phyloP scores from a whole-genome alignment of 2,797 vertebrate species.

The Eulemur albifrons region DNA sequence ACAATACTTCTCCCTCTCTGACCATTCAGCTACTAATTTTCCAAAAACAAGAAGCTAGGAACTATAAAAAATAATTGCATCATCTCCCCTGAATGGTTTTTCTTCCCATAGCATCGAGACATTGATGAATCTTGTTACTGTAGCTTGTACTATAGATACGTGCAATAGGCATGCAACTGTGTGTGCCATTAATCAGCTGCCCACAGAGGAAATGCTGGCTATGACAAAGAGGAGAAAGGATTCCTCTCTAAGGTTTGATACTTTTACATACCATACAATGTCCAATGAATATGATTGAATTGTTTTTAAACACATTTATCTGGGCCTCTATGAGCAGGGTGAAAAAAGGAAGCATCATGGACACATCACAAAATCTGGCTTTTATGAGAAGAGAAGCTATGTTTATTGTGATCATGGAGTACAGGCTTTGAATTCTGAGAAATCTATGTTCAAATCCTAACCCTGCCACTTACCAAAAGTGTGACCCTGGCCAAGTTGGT shows the following conservation, averaged over 20 bases:
- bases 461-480: not conserved
- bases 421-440: not conserved
- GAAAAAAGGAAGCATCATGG: not conserved
- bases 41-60: not conserved
- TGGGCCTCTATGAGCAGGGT: not conserved
- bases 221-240: not conserved
- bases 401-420: conserved; percentile 2
- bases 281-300: not conserved
- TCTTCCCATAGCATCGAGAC: conserved; percentile 30
- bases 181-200: conserved; percentile 21
- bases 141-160: not conserved
- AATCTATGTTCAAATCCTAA: not conserved
- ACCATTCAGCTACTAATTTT: not conserved
- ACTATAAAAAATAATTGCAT: conserved; percentile 16
- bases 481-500: not conserved
- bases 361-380: not conserved
- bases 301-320: conserved; percentile 40
- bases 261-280: conserved; percentile 53
- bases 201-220: conserved; percentile 21
- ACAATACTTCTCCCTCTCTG: not conserved
- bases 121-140: conserved; percentile 42
- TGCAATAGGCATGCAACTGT: not conserved
- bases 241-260: conserved; percentile 29
- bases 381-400: not conserved
- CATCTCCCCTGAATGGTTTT: not conserved